Base-by-base conservation (phyloP, 2,113 vertebrate genomes). In the Bucco capensis region DNA sequence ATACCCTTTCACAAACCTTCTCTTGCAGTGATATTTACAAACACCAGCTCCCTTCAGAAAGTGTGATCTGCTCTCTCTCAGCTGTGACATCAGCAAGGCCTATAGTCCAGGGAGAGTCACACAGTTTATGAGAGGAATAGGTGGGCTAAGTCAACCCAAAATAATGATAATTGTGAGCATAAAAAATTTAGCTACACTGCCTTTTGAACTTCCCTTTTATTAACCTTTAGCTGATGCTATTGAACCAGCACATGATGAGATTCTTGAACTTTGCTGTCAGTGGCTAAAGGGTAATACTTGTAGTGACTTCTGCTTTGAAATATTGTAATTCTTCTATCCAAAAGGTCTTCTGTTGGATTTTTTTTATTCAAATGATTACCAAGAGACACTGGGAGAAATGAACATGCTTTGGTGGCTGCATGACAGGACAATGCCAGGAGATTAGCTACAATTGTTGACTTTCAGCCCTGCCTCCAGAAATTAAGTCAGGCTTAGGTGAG, bases 141-240 rank as follows among this genome's bases (percentile, higher is more conserved):
- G 23, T 64, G 50, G 42, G 35, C 38, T 93, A 83, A 69, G 46
- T 33, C 90, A 95, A 57, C 33, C 35, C 69, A 44, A 92, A 47
- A 64, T 81, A 94, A 88, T 14, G 37, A 86, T 51, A 92, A 92
- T 49, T 33, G 19, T 61, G 46, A 87, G 50, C 62, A 83, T 67
- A 83, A 94, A 93, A 96, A 87, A 76, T 86, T 65, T 73, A 92
- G 75, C 92, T 96, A 91, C 14, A 16, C 10, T 89, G 69, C 64
- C 90, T 96, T 96, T 81, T 92, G 95, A 96, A 83, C 54, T 27
- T 79, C 86, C 65, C 19, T 96, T 97, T 97, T 96, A 96, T 96
- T 98, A 97, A 98, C 93, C 96, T 97, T 97, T 97, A 94, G 96
- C 95, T 96, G 76, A 42, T 84, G 76, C 89, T 93, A 79, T 60